Evolutionary conservation across 2,113 vertebrate genomes (phyloP).

Genomic region (Parus major): DNA sequence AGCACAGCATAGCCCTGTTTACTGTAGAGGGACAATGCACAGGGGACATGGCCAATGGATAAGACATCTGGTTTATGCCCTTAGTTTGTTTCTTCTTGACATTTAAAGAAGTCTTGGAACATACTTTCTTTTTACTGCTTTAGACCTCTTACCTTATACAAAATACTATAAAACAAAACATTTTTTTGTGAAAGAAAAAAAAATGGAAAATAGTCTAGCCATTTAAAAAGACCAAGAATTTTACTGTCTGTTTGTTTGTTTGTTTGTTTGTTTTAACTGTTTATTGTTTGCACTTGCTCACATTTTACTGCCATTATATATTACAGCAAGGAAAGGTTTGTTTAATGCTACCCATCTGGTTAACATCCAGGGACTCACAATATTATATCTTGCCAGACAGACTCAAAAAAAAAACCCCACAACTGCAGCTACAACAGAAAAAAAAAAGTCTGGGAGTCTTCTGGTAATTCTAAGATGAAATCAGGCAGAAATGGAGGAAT

Average conservation of each 20-base stretch:
- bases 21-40: fast-evolving
- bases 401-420: not conserved
- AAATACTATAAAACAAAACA: not conserved
- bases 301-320: not conserved
- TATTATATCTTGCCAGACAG: not conserved
- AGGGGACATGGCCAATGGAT: fast-evolving
- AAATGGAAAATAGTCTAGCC: not conserved
- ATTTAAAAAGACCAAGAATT: not conserved
- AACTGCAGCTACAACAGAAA: not conserved
- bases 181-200: not conserved
- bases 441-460: not conserved
- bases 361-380: not conserved
- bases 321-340: not conserved
- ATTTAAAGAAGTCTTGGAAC: not conserved
- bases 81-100: not conserved
- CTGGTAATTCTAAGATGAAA: not conserved
- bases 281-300: not conserved
- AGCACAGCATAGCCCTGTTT: not conserved
- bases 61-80: not conserved
- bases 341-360: not conserved
- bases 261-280: not conserved
- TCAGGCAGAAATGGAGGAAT: not conserved
- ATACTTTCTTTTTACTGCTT: not conserved
- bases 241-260: too few species aligned
- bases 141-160: not conserved